These are phyloP conservation scores for Struthidea cinerea DNA, from an alignment of 2,113 vertebrate species.

Conservation along the genomic window DNA sequence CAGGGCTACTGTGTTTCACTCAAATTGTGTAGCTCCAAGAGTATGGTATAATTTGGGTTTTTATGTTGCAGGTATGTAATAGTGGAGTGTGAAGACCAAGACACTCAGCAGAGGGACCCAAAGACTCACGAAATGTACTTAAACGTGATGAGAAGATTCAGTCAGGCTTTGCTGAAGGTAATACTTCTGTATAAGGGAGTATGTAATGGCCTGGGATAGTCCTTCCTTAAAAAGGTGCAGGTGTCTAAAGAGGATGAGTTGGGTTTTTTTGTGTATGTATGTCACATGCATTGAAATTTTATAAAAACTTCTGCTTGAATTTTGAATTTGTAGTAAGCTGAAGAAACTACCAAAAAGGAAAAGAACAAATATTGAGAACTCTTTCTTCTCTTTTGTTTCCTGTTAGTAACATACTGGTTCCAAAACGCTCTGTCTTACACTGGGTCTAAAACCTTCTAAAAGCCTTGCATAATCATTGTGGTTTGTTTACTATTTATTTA, in stretches of 20 bases:
- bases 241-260: not conserved
- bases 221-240: not conserved
- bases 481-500: not conserved
- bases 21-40: not conserved
- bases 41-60: not conserved
- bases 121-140: slow-evolving; percentile 98
- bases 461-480: not conserved
- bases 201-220: not conserved
- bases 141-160: slow-evolving; percentile 96
- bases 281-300: not conserved
- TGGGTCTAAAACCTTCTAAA: not conserved
- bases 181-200: not conserved
- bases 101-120: slow-evolving; percentile 94
- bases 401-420: not conserved
- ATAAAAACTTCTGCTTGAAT: not conserved
- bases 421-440: not conserved
- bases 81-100: slow-evolving; percentile 97
- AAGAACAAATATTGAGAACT: not conserved
- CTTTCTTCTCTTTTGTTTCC: not conserved
- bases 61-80: slow-evolving; percentile 88
- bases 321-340: not conserved
- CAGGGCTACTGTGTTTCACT: not conserved
- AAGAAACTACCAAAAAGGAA: not conserved
- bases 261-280: not conserved
- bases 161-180: slow-evolving; percentile 96